Evolutionary conservation across 2,113 vertebrate genomes (phyloP), one percentile per base, ranked within the genome.

Genomic region (Onychostoma macrolepis): DNA sequence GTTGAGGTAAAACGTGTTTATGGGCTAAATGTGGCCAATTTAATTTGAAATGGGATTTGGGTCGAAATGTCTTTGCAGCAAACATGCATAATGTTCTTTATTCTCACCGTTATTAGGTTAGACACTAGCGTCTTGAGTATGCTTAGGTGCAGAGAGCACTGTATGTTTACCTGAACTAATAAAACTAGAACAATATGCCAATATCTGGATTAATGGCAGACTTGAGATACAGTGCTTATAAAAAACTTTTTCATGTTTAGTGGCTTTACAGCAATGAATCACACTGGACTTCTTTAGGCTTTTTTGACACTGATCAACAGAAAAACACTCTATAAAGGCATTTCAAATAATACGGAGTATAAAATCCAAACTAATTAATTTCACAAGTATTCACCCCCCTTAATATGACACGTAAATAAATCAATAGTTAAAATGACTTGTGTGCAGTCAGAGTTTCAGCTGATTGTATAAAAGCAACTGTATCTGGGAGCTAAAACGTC

Each of bases 21-120:
- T 94, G 93, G 93, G 94, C 92, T 91, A 90, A 85, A 91, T 67
- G 81, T 74, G 86, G 92, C 93, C 92, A 94, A 95, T 95, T 95
- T 95, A 95, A 95, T 96, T 95, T 96, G 94, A 95, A 94, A 94
- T 93, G 94, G 94, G 94, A 95, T 95, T 96, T 92, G 90, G 93
- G 90, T 92, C 91, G 91, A 93, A 94, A 90, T 92, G 93, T 94
- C 91, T 92, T 91, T 91, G 92, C 94, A 95, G 94, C 93, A 93
- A 93, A 89, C 93, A 92, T 89, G 90, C 85, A 87, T 90, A 50
- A 65, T 74, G 83, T 65, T 72, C 65, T 30, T 28, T 36, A 61
- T 78, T 80, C 24, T 15, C 63, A 30, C 6, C 24, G 38, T 48
- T 69, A 50, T 83, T 74, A 75, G 53, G 81, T 72, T 30, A 83